Conservation (phyloP, 2,113 vertebrate genomes). For the Felis chaus region DNA sequence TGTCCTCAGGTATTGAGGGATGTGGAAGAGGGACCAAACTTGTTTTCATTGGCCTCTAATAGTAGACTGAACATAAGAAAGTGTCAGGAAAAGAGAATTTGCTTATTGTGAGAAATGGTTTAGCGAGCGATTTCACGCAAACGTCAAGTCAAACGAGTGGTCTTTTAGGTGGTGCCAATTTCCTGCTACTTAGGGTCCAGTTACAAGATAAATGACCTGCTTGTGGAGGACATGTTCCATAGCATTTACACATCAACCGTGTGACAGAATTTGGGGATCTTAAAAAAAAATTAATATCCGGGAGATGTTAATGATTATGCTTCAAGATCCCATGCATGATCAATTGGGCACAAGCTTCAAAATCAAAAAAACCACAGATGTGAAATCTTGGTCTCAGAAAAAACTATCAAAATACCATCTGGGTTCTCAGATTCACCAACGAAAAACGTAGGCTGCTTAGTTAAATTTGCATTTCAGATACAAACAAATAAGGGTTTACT, state of each 20-base stretch:
- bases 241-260: neutral
- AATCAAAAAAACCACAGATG: neutral
- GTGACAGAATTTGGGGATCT: neutral
- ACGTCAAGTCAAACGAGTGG: neutral
- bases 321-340: neutral
- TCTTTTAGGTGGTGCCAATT: neutral
- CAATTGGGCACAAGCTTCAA: neutral
- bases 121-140: neutral
- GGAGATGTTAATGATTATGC: neutral
- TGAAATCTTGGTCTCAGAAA: neutral
- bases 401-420: neutral
- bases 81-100: neutral
- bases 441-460: neutral
- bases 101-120: neutral
- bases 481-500: slow-evolving; percentile 1
- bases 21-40: neutral
- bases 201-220: neutral
- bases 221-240: neutral
- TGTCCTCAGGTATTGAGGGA: neutral
- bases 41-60: neutral
- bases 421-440: neutral
- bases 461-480: slow-evolving; percentile 24
- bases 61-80: neutral
- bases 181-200: neutral
- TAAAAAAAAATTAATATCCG: neutral